phyloP scores from a whole-genome alignment of 1,140 invertebrate species.

The Temnothorax curvispinosus region DNA sequence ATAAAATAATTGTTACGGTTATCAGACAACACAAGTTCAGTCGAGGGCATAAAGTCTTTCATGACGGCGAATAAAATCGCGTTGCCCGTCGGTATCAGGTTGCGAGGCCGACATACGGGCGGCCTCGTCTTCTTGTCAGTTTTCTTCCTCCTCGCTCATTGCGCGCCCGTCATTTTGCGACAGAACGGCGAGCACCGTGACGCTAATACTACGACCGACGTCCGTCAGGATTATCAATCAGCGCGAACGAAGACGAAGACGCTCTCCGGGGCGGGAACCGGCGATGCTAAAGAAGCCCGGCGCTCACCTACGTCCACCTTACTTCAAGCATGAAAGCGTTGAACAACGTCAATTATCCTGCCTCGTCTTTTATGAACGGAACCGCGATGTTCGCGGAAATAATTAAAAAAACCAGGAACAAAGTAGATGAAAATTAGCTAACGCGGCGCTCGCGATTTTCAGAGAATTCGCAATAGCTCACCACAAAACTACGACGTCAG shows the following conservation, averaged over 20 bases:
- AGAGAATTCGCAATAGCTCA: not conserved
- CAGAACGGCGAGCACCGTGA: constrained; percentile 72
- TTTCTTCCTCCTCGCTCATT: constrained; percentile 62
- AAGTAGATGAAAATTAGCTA: constrained; percentile 25
- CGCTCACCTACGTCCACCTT: constrained; percentile 27
- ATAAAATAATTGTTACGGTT: constrained; percentile 26
- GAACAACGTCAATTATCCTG: constrained; percentile 51
- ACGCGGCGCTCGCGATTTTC: constrained; percentile 32
- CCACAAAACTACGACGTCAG: not conserved
- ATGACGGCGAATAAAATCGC: constrained; percentile 66
- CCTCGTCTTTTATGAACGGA: not conserved
- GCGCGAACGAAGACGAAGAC: constrained; percentile 68
- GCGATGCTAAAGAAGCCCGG: constrained; percentile 38
- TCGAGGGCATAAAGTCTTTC: constrained; percentile 23
- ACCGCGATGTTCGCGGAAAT: not conserved
- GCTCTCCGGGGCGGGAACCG: constrained; percentile 12
- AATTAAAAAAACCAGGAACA: not conserved
- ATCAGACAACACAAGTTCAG: not conserved
- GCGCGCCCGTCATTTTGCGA: constrained; percentile 67
- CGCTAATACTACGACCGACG: constrained; percentile 81
- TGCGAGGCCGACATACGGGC: constrained; percentile 70
- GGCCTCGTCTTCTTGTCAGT: constrained; percentile 67
- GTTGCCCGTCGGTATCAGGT: constrained; percentile 69
- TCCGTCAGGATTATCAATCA: constrained; percentile 80
- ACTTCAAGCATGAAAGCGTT: constrained; percentile 31